Conservation (phyloP, 1,140 invertebrate genomes). For the Pomacea maculata region DNA sequence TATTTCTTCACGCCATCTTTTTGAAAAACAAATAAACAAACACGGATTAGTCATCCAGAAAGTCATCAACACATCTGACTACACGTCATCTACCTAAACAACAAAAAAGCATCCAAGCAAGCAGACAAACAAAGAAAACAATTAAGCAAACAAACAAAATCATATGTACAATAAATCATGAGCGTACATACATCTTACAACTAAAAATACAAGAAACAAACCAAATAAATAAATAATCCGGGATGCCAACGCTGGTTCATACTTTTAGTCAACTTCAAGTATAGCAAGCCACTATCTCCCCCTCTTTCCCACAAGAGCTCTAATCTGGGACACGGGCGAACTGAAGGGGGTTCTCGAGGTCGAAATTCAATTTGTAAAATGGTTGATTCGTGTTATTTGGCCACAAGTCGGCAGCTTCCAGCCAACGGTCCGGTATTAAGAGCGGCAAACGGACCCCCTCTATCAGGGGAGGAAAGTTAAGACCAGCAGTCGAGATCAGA, state of each 20-base stretch:
- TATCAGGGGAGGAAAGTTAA: constrained; percentile 14
- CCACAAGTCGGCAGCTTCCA: neutral
- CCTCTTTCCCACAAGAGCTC: neutral
- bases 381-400: constrained; percentile 19
- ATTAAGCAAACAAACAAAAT: no score
- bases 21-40: no score
- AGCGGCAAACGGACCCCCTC: neutral
- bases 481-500: neutral
- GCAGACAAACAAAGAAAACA: no score
- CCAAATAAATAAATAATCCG: neutral
- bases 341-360: constrained; percentile 3
- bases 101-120: no score
- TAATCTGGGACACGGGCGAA: constrained; percentile 3
- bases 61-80: no score
- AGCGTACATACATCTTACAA: no score
- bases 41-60: no score
- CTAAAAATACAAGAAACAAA: no score
- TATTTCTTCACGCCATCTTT: no score
- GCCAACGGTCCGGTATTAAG: neutral
- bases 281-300: neutral
- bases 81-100: no score
- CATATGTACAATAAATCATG: no score
- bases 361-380: constrained; percentile 25
- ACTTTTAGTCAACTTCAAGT: neutral
- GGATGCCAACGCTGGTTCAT: no score